phyloP scores from a whole-genome alignment of 1,140 invertebrate genomes.

The Solenopsis invicta region DNA sequence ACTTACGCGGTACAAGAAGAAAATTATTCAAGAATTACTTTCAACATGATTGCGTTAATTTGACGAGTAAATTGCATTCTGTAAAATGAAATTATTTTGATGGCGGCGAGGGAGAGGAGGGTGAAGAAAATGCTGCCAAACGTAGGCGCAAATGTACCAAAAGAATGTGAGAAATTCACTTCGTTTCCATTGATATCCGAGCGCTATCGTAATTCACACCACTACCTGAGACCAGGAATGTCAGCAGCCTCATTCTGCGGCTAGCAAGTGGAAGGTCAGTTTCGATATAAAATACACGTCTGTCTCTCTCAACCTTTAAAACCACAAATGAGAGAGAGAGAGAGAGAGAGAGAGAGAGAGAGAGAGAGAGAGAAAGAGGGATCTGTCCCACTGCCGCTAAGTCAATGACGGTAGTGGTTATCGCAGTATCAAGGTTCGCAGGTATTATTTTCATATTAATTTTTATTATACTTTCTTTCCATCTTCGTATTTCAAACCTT shows the following conservation, averaged over 20 bases:
- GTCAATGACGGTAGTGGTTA: not conserved
- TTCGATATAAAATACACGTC: constrained; percentile 15
- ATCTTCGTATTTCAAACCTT: too few relatives aligned
- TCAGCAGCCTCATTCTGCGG: not conserved
- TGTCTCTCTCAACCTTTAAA: not conserved
- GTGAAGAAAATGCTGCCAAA: not conserved
- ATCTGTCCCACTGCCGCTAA: not conserved
- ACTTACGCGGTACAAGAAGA: not conserved
- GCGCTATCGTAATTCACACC: not conserved
- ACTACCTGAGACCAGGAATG: not conserved
- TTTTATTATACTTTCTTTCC: too few relatives aligned
- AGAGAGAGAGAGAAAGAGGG: not conserved
- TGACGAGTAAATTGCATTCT: not conserved
- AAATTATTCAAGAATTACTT: not conserved
- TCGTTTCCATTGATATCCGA: not conserved
- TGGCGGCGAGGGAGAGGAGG: too few relatives aligned
- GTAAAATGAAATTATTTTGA: not conserved
- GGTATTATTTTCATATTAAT: not conserved
- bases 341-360: not conserved
- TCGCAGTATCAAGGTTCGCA: not conserved
- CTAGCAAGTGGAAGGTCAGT: not conserved
- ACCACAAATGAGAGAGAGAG: constrained; percentile 13
- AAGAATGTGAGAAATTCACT: not conserved
- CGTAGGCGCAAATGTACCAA: not conserved
- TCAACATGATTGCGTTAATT: not conserved